Evolutionary conservation across 2,797 vertebrate genomes (phyloP), one percentile per base, ranked within the genome.

Genomic region (Xenopus petersii): DNA sequence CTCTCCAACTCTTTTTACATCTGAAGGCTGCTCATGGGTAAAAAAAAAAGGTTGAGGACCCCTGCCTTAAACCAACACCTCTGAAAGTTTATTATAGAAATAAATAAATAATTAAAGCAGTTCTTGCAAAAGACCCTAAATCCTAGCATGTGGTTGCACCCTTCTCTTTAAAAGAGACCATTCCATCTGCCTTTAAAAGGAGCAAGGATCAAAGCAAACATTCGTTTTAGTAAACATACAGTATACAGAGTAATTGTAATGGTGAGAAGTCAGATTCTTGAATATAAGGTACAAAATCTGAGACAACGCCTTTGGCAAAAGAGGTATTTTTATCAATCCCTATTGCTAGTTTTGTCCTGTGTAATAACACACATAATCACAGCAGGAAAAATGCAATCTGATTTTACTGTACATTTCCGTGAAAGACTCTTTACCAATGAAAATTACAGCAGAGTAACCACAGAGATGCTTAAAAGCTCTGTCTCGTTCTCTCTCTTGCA

Each of bases 291-390:
- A 15, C 64, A 12, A 63, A 68, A 73, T 77, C 70, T 55, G 5
- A 9, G 30, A 10, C 56, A 48, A 48, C 42, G 64, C 60, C 30
- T 64, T 64, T 49, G 61, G 17, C 26, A 48, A 65, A 61, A 64
- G 61, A 60, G 68, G 48, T 74, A 70, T 58, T 73, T 30, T 65
- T 64, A 62, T 79, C 71, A 73, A 42, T 64, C 54, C 63, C 71
- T 70, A 36, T 74, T 79, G 71, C 66, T 64, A 61, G 66, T 64
- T 73, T 79, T 74, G 76, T 73, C 71, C 76, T 70, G 42, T 70
- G 66, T 74, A 79, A 74, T 74, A 79, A 79, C 76, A 60, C 42
- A 58, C 17, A 73, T 79, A 74, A 73, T 79, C 76, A 79, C 76
- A 79, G 76, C 71, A 58, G 71, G 76, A 73, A 73, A 73, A 77